These are phyloP conservation scores for Indicator maculatus DNA, from an alignment of 2,113 vertebrate species.

Conservation along the genomic window DNA sequence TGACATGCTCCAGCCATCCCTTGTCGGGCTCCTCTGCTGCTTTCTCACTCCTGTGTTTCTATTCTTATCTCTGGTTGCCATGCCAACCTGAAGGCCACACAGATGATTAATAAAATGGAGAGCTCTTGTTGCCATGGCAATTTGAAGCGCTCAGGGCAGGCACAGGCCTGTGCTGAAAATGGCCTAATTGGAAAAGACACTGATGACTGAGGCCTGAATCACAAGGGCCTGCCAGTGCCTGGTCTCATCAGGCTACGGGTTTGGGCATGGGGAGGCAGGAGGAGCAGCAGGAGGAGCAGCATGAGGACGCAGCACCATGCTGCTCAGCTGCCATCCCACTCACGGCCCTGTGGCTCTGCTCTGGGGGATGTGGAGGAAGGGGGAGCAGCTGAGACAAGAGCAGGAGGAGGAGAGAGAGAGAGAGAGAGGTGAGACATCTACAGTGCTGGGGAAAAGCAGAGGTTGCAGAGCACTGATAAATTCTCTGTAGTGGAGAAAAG, in stretches of 20 bases:
- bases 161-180: slow-evolving; percentile 33
- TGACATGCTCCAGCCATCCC: slow-evolving; percentile 21
- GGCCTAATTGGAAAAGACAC: slow-evolving; percentile 54
- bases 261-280: neutral
- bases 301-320: accelerated
- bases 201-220: neutral
- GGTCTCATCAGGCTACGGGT: neutral
- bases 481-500: neutral
- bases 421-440: neutral
- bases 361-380: neutral
- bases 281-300: neutral
- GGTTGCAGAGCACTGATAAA: neutral
- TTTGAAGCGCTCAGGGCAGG: slow-evolving; percentile 37
- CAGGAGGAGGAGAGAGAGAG: neutral
- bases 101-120: slow-evolving; percentile 72
- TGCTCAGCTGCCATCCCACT: too few species aligned
- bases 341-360: neutral
- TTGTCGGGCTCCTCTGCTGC: neutral
- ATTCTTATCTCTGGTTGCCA: slow-evolving; percentile 70
- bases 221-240: slow-evolving; percentile 10
- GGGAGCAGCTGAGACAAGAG: neutral
- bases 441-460: neutral
- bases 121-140: slow-evolving; percentile 68
- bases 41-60: slow-evolving; percentile 51
- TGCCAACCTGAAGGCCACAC: slow-evolving; percentile 70